These are phyloP conservation scores for Siphamia tubifer DNA, from an alignment of 2,113 vertebrate genomes.

Conservation along the genomic window DNA sequence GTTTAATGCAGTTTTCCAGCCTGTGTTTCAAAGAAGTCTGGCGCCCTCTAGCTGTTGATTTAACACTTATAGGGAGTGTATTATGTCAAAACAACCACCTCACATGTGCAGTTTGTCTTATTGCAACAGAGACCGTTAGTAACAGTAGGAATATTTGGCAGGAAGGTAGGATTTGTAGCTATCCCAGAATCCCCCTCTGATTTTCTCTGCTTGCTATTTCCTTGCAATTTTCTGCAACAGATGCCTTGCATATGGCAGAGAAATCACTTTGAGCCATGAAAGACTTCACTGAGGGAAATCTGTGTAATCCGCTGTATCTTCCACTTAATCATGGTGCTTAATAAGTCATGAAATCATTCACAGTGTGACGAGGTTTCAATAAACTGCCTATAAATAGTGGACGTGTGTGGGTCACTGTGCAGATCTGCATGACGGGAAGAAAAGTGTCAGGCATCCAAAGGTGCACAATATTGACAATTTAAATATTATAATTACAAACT, in stretches of 20 bases:
- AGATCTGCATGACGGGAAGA: not conserved
- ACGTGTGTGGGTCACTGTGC: not conserved
- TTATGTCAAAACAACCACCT: not conserved
- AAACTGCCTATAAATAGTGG: not conserved
- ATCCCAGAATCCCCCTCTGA: not conserved
- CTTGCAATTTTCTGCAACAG: slow-evolving; percentile 34
- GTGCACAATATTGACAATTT: not conserved
- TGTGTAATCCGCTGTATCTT: slow-evolving; percentile 37
- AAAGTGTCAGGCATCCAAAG: not conserved
- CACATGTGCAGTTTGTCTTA: not conserved
- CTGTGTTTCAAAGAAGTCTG: slow-evolving; percentile 42
- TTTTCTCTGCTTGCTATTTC: not conserved
- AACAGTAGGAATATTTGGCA: not conserved
- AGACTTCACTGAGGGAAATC: slow-evolving; percentile 56
- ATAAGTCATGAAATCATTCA: slow-evolving; percentile 56
- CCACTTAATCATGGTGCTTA: slow-evolving; percentile 47
- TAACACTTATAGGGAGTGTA: not conserved
- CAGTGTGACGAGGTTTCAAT: slow-evolving; percentile 26
- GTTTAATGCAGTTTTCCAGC: slow-evolving; percentile 11
- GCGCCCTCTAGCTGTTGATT: slow-evolving; percentile 59
- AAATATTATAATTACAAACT: not conserved
- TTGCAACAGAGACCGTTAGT: not conserved
- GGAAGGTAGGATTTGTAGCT: not conserved
- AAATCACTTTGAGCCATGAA: slow-evolving; percentile 54
- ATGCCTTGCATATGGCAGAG: slow-evolving; percentile 31